These are phyloP conservation scores for Tryphoninae sp. DNA, from an alignment of 2,888 invertebrate species.

Conservation along the genomic window DNA sequence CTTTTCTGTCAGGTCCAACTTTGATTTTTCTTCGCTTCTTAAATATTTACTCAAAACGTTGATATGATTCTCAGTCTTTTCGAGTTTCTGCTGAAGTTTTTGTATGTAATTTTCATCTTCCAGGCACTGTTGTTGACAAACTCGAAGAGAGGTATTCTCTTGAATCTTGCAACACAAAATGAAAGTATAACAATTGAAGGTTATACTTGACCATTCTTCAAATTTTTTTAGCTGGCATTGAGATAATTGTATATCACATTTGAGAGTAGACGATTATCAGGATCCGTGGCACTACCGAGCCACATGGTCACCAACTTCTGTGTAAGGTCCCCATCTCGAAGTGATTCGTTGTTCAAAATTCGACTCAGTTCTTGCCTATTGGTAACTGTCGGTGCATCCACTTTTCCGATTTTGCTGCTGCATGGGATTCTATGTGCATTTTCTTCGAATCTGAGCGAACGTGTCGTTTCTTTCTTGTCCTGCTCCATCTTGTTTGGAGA, in stretches of 20 bases:
- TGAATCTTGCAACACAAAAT: constrained; percentile 25
- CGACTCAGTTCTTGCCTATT: neutral
- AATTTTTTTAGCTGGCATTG: neutral
- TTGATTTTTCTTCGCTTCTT: constrained; percentile 45
- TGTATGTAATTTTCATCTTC: constrained; percentile 59
- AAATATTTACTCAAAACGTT: constrained; percentile 42
- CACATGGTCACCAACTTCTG: constrained; percentile 55
- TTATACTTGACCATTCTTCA: neutral
- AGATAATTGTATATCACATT: constrained; percentile 34
- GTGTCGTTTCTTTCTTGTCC: too few species aligned
- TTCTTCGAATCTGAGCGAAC: too few species aligned
- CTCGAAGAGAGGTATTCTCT: constrained; percentile 44
- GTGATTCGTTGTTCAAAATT: neutral
- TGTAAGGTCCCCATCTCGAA: constrained; percentile 40
- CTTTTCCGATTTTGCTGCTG: constrained; percentile 25
- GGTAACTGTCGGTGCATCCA: neutral
- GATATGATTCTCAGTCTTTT: constrained; percentile 57
- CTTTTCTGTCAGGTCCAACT: constrained; percentile 54
- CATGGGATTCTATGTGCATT: neutral
- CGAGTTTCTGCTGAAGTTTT: constrained; percentile 64
- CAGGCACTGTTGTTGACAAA: constrained; percentile 46
- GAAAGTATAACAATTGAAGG: neutral
- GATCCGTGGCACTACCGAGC: constrained; percentile 34
- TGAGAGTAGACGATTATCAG: constrained; percentile 32
- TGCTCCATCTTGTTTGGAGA: too few species aligned